These are phyloP conservation scores for Sarcophaga caerulescens DNA, from an alignment of 2,888 invertebrate genomes.

Conservation along the genomic window DNA sequence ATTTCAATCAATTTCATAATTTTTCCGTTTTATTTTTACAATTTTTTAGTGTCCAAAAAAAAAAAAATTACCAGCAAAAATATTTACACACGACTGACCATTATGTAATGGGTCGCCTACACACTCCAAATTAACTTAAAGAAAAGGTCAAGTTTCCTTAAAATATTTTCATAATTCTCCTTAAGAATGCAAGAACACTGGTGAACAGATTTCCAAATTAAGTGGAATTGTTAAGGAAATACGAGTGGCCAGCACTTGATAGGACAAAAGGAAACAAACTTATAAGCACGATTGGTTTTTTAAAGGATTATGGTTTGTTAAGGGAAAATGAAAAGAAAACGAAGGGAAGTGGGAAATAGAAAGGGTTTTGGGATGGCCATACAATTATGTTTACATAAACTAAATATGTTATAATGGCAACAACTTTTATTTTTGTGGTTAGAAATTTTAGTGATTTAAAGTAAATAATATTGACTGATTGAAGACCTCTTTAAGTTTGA, in stretches of 20 bases:
- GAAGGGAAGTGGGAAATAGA: not conserved
- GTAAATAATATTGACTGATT: too few relatives aligned
- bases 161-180: slow-evolving; percentile 8
- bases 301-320: slow-evolving; percentile 27
- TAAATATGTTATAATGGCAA: not conserved
- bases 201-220: slow-evolving; percentile 35
- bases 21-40: not conserved
- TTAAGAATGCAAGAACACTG: not conserved
- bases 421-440: not conserved
- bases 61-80: not conserved
- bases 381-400: slow-evolving; percentile 14
- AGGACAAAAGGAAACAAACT: slow-evolving; percentile 19
- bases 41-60: slow-evolving; percentile 20
- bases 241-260: not conserved
- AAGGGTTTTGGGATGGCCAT: slow-evolving; percentile 24
- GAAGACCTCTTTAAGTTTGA: too few relatives aligned
- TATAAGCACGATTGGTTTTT: slow-evolving; percentile 55
- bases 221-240: slow-evolving; percentile 9
- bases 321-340: not conserved
- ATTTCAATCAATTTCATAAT: slow-evolving; percentile 44
- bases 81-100: slow-evolving; percentile 61
- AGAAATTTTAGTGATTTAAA: too few relatives aligned
- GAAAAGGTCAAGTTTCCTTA: slow-evolving; percentile 14
- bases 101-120: slow-evolving; percentile 8
- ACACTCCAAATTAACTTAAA: slow-evolving; percentile 33